Evolutionary conservation across 2,113 vertebrate genomes (phyloP).

Genomic region (Pongo pygmaeus): DNA sequence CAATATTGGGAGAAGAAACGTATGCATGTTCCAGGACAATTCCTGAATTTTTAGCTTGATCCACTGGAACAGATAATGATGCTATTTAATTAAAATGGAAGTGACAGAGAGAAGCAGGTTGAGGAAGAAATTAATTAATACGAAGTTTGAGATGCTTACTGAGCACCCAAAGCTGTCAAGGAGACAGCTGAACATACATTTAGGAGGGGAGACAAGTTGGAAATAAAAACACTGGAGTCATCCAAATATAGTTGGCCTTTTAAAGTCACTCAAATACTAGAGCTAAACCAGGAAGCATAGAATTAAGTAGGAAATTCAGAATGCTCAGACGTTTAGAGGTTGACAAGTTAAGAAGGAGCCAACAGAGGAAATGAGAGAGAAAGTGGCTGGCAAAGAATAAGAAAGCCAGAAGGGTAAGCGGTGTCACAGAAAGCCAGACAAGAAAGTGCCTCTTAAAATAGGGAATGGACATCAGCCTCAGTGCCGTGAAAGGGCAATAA

Average conservation of each 20-base stretch:
- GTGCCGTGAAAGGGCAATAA: neutral
- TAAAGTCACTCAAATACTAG: neutral
- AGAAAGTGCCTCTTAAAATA: neutral
- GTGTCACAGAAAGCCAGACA: neutral
- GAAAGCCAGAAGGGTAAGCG: neutral
- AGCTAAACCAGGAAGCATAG: neutral
- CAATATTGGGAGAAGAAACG: neutral
- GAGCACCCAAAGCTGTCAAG: neutral
- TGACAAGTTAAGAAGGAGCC: neutral
- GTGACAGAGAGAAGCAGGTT: neutral
- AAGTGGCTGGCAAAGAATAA: rapidly evolving
- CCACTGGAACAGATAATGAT: neutral
- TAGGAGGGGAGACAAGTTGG: neutral
- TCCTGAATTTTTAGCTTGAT: neutral
- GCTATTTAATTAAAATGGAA: neutral
- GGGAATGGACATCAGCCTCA: neutral
- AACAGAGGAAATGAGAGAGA: neutral
- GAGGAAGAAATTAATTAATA: neutral
- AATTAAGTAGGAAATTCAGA: neutral
- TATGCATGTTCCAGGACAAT: neutral
- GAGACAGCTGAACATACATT: neutral
- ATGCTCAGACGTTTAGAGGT: neutral
- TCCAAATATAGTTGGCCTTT: neutral
- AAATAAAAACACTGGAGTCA: neutral
- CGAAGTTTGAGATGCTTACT: neutral